Percentiles rank a stretch among this genome's conserved stretches.
These are phyloP conservation scores for Lerema accius DNA, from an alignment of 1,140 invertebrate genomes.

Conservation along the genomic window DNA sequence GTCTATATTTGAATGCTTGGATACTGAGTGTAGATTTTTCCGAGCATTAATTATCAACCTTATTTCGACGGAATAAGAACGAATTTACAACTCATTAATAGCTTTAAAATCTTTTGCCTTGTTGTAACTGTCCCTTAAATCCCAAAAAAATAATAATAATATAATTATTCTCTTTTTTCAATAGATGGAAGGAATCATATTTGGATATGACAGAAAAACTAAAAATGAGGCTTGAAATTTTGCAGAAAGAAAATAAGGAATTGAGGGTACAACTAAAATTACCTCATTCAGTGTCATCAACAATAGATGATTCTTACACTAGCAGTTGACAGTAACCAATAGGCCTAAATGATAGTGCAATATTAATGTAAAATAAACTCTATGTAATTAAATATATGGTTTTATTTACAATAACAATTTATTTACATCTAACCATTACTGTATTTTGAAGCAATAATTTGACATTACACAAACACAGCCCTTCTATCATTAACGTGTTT, in stretches of 20 bases:
- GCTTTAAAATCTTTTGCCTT: too few relatives aligned
- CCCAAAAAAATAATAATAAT: too few relatives aligned
- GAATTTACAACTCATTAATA: too few relatives aligned
- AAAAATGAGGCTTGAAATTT: constrained; percentile 82
- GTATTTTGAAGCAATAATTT: too few relatives aligned
- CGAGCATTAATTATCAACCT: too few relatives aligned
- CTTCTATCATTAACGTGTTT: too few relatives aligned
- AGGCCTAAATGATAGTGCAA: constrained; percentile 45
- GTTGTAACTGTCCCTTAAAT: too few relatives aligned
- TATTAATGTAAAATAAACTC: constrained; percentile 34
- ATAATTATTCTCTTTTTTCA: constrained; percentile 52
- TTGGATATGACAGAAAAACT: constrained; percentile 85
- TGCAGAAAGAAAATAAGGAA: constrained; percentile 83
- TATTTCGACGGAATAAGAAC: too few relatives aligned
- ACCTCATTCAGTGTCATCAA: constrained; percentile 64
- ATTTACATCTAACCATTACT: constrained; percentile 27
- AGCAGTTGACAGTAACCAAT: constrained; percentile 8
- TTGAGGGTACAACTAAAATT: constrained; percentile 78
- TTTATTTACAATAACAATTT: constrained; percentile 22
- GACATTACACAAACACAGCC: too few relatives aligned
- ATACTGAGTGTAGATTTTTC: too few relatives aligned
- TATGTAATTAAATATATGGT: constrained; percentile 7
- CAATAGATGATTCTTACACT: constrained; percentile 39
- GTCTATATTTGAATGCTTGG: too few relatives aligned
- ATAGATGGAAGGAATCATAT: constrained; percentile 86